phyloP scores from a whole-genome alignment of 2,888 invertebrate species.

The Meteorus colon region DNA sequence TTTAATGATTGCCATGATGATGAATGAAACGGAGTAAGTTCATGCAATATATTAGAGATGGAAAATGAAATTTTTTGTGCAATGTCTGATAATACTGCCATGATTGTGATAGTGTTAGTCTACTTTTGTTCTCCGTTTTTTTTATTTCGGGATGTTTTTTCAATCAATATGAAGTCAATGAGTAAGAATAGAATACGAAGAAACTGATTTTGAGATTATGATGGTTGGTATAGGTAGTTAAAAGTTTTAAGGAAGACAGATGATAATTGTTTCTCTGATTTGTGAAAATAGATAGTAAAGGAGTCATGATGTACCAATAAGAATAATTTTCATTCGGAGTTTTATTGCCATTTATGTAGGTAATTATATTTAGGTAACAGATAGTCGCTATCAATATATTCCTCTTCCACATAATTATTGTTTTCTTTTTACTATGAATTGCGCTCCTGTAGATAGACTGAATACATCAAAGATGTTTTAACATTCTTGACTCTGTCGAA shows the following conservation, averaged over 20 bases:
- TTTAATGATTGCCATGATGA: background rate
- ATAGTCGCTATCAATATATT: constrained; percentile 25
- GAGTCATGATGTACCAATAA: constrained; percentile 36
- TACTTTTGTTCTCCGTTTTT: background rate
- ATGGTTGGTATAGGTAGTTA: background rate
- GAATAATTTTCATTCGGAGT: constrained; percentile 50
- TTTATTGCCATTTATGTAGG: constrained; percentile 50
- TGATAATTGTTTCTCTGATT: background rate
- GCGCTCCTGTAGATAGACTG: constrained; percentile 33
- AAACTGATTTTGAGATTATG: background rate
- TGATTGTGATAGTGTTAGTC: background rate
- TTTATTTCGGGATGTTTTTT: background rate
- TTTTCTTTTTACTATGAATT: constrained; percentile 18
- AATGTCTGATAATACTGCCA: constrained; percentile 7
- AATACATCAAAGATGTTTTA: background rate
- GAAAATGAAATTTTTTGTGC: background rate
- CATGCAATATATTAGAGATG: background rate
- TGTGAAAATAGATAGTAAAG: background rate
- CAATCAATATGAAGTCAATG: background rate
- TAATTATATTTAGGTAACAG: constrained; percentile 39
- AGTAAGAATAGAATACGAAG: background rate
- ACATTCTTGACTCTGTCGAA: background rate
- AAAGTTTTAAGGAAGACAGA: background rate
- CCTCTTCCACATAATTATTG: constrained; percentile 1
- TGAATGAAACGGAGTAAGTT: background rate